Conservation (phyloP, 2,888 invertebrate genomes). For the Nycteola revayana region DNA sequence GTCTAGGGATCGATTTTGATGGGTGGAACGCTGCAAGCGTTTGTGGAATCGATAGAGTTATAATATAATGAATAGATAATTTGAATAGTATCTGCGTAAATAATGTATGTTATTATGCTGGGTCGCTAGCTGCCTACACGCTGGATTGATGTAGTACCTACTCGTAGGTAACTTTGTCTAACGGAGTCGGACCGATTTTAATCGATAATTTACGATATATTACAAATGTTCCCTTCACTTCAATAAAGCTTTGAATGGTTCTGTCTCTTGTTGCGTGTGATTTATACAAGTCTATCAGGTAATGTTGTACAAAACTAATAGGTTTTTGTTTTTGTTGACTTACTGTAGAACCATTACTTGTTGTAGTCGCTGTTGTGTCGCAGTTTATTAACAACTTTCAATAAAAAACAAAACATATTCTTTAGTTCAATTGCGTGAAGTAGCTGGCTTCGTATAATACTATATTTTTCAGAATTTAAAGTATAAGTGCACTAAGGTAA, state of each 20-base stretch:
- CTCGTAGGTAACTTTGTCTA: slow-evolving; percentile 41
- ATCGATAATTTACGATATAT: slow-evolving; percentile 51
- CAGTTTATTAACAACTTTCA: too few species aligned
- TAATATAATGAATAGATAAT: neutral
- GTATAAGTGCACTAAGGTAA: too few species aligned
- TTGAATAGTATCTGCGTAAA: slow-evolving; percentile 64
- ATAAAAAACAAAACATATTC: too few species aligned
- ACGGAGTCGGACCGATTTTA: slow-evolving; percentile 46
- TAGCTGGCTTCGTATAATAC: too few species aligned
- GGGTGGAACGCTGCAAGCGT: neutral
- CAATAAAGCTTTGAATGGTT: slow-evolving; percentile 22
- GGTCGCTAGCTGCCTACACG: slow-evolving; percentile 26
- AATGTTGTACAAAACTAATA: neutral
- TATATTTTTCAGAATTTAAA: too few species aligned
- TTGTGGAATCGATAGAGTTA: slow-evolving; percentile 29
- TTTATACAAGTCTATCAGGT: slow-evolving; percentile 25
- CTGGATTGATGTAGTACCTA: slow-evolving; percentile 22
- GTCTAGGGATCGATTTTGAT: neutral
- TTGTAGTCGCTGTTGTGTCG: too few species aligned
- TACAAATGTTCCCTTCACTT: slow-evolving; percentile 47
- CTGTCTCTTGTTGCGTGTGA: slow-evolving; percentile 20
- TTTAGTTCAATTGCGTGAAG: too few species aligned
- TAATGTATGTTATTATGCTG: slow-evolving; percentile 33
- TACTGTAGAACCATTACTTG: too few species aligned
- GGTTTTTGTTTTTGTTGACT: too few species aligned